Base-by-base conservation (phyloP, 2,797 vertebrate genomes). In the Gymnodraco acuticeps region DNA sequence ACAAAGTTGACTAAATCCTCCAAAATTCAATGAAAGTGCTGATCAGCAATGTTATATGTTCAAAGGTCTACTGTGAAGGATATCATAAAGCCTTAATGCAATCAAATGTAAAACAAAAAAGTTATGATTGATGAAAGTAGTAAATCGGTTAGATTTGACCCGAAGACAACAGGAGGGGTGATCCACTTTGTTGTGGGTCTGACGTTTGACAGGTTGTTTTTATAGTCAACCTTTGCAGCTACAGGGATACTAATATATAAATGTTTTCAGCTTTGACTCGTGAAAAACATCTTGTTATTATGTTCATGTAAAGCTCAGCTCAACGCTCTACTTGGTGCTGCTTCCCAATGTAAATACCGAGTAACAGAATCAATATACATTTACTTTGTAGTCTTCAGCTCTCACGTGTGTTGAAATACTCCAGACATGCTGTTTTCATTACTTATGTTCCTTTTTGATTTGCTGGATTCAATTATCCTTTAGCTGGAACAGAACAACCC, bases 161-260 rank as follows among this genome's bases (percentile, higher is more conserved):
- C 27, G 27, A 27, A 27, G 27, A 27, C 27, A 27, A 4, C 27
- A 27, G 27, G 27, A 23, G 3, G 27, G 27, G 23, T 27, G 23
- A 27, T 55, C 17, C 12, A 31, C 38, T 46, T 43, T 12, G 68
- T 16, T 66, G 59, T 56, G 68, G 67, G 54, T 62, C 73, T 76
- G 64, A 68, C 43, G 74, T 64, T 54, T 70, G 67, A 83, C 71
- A 52, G 66, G 10, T 14, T 80, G 69, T 77, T 77, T 86, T 76
- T 75, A 74, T 41, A 64, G 41, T 11, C n/a, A 20, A 71, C 45
- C 38, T 73, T 56, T n/a, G 45, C 42, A 61, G 61, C 53, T 55
- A 47, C 51, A 62, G 16, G 10, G 16, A 73, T 78, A 61, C 61
- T 76, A 19, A 71, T 20, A 70, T 38, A 1, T 17, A 62, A 80